A percentile compares a stretch with the other conserved stretches of the same genome.
Evolutionary conservation across 2,888 invertebrate species (phyloP).

Genomic region (Apantesis nais): DNA sequence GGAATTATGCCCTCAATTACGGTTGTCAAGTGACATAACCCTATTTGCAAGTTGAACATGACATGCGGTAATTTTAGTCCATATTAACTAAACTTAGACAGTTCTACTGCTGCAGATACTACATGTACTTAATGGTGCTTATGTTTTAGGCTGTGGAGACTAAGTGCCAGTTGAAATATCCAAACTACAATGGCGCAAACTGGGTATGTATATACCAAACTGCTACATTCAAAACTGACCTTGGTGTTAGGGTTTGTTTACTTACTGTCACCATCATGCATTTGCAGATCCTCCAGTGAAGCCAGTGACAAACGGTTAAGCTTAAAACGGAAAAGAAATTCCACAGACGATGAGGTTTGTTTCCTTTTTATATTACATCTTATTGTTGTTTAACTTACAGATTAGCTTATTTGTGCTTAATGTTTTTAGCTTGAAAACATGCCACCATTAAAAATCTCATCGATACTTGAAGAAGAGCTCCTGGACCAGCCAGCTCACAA

Average conservation of each 20-base stretch:
- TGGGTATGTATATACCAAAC: slow-evolving; percentile 73
- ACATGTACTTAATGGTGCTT: slow-evolving; percentile 50
- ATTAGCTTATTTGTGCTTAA: slow-evolving; percentile 16
- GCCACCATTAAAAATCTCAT: slow-evolving; percentile 73
- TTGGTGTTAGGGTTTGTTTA: slow-evolving; percentile 68
- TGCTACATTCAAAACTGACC: slow-evolving; percentile 60
- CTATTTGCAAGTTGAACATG: slow-evolving; percentile 81
- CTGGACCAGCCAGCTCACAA: slow-evolving; percentile 70
- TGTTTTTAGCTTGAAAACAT: slow-evolving; percentile 76
- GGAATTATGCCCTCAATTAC: slow-evolving; percentile 68
- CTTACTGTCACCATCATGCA: slow-evolving; percentile 55
- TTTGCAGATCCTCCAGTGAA: slow-evolving; percentile 75
- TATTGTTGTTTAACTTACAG: slow-evolving; percentile 16
- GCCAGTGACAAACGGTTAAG: slow-evolving; percentile 69
- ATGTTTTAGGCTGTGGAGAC: slow-evolving; percentile 68
- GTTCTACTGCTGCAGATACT: slow-evolving; percentile 43
- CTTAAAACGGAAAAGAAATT: slow-evolving; percentile 78
- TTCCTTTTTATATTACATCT: slow-evolving; percentile 28
- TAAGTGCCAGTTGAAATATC: slow-evolving; percentile 59
- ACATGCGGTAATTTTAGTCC: slow-evolving; percentile 82
- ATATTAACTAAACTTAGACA: slow-evolving; percentile 58
- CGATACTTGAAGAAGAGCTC: slow-evolving; percentile 63
- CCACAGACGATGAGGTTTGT: slow-evolving; percentile 80
- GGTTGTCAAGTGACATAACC: slow-evolving; percentile 85
- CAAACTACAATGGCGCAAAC: slow-evolving; percentile 76